Evolutionary conservation across 2,113 vertebrate species (phyloP).

Genomic region (Gnathochromis pfefferi): DNA sequence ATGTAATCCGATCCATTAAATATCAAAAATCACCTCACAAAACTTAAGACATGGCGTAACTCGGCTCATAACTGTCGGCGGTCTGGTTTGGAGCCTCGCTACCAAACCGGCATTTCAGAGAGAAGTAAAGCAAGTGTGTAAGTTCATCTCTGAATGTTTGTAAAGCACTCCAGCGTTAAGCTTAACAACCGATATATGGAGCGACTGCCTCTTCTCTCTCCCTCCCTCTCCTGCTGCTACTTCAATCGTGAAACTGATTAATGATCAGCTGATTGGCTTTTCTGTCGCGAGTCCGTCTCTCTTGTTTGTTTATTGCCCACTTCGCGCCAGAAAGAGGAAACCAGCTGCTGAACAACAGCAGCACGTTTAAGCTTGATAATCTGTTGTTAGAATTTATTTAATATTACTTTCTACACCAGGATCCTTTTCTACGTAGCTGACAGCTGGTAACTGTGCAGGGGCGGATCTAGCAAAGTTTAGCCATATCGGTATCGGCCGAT

Average conservation of each 20-base stretch:
- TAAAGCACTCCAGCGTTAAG: neutral
- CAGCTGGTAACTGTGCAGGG: neutral
- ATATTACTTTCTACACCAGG: neutral
- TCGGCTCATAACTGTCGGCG: fast-evolving
- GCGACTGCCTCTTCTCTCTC: neutral
- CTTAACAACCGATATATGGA: neutral
- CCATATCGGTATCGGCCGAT: neutral
- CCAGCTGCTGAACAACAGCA: fast-evolving
- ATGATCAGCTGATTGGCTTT: neutral
- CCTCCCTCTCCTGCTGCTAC: neutral
- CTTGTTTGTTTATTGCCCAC: fast-evolving
- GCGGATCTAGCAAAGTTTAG: neutral
- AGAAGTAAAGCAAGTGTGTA: neutral
- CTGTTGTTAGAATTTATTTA: neutral
- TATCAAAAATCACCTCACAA: neutral
- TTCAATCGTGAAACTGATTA: fast-evolving
- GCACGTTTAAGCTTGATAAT: fast-evolving
- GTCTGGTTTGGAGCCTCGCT: neutral
- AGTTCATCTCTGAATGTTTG: neutral
- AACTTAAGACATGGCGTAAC: fast-evolving
- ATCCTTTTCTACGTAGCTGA: fast-evolving
- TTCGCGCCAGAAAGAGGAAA: fast-evolving
- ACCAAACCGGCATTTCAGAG: fast-evolving
- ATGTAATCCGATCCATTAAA: neutral
- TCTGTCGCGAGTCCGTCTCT: fast-evolving